phyloP scores from a whole-genome alignment of 53 echinoderm and acorn worm species.

The Holothuria scabra region DNA sequence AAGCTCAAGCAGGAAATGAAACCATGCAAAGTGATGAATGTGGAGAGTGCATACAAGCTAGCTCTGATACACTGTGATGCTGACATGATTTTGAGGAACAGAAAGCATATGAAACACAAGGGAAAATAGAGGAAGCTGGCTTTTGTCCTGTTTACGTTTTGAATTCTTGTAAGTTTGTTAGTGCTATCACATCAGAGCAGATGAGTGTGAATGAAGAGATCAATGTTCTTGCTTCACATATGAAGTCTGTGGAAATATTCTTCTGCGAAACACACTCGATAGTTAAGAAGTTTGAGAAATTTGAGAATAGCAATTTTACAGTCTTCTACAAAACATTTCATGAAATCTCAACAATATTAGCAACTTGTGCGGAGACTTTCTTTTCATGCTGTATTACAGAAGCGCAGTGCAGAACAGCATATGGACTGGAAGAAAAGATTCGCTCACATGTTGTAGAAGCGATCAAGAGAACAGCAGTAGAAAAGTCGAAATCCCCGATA shows the following conservation, averaged over 20 bases:
- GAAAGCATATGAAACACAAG: neutral
- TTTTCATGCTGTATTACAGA: neutral
- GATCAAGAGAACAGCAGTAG: neutral
- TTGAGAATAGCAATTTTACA: too few species aligned
- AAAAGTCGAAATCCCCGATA: neutral
- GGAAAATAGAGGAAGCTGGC: neutral
- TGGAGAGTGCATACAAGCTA: too few species aligned
- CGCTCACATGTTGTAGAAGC: neutral
- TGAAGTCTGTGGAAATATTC: neutral
- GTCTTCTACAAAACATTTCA: slow-evolving; percentile 1
- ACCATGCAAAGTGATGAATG: too few species aligned
- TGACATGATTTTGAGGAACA: neutral
- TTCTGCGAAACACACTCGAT: neutral
- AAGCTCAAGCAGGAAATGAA: too few species aligned
- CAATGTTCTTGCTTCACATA: neutral
- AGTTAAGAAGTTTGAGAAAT: neutral
- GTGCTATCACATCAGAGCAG: neutral
- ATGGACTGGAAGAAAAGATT: neutral
- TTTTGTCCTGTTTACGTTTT: neutral
- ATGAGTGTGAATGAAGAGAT: neutral
- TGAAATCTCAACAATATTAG: neutral
- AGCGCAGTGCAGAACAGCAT: neutral
- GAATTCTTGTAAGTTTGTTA: neutral
- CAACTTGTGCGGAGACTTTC: neutral
- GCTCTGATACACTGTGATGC: too few species aligned